These are phyloP conservation scores for Galleria mellonella DNA, from an alignment of 1,140 invertebrate species.

Conservation along the genomic window DNA sequence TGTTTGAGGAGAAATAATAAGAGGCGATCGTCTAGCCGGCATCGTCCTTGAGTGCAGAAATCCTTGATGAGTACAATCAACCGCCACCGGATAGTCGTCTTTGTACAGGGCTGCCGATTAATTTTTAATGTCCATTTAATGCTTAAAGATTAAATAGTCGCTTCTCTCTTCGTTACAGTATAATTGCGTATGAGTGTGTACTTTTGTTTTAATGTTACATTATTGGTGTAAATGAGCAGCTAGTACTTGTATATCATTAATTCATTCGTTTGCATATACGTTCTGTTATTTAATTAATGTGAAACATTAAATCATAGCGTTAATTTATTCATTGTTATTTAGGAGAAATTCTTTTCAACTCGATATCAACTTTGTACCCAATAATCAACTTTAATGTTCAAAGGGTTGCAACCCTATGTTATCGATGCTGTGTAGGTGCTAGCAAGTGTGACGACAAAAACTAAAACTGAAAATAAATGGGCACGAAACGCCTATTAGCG, in stretches of 20 bases:
- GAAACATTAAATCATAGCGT: too few relatives aligned
- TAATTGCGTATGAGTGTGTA: too few relatives aligned
- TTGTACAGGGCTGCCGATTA: slow-evolving; percentile 60
- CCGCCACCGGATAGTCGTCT: slow-evolving; percentile 60
- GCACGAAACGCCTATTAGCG: slow-evolving; percentile 46
- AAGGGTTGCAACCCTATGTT: slow-evolving; percentile 27
- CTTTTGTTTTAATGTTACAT: too few relatives aligned
- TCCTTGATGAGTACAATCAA: slow-evolving; percentile 74
- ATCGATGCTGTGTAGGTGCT: slow-evolving; percentile 41
- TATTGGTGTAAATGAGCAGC: too few relatives aligned
- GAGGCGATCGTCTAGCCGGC: slow-evolving; percentile 57
- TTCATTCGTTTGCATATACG: too few relatives aligned
- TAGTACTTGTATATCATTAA: too few relatives aligned
- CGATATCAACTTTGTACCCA: too few relatives aligned
- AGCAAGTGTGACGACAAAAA: slow-evolving; percentile 48
- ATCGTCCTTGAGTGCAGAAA: slow-evolving; percentile 70
- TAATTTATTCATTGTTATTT: too few relatives aligned
- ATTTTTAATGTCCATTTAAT: slow-evolving; percentile 19
- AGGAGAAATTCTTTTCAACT: too few relatives aligned
- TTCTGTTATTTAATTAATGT: too few relatives aligned
- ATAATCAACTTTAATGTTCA: neutral
- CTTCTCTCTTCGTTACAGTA: too few relatives aligned
- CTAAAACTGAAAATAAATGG: slow-evolving; percentile 53
- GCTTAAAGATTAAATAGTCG: too few relatives aligned
- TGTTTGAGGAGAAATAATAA: slow-evolving; percentile 67